These are phyloP conservation scores for Mesoligia furuncula DNA, from an alignment of 2,888 invertebrate genomes.

Conservation along the genomic window DNA sequence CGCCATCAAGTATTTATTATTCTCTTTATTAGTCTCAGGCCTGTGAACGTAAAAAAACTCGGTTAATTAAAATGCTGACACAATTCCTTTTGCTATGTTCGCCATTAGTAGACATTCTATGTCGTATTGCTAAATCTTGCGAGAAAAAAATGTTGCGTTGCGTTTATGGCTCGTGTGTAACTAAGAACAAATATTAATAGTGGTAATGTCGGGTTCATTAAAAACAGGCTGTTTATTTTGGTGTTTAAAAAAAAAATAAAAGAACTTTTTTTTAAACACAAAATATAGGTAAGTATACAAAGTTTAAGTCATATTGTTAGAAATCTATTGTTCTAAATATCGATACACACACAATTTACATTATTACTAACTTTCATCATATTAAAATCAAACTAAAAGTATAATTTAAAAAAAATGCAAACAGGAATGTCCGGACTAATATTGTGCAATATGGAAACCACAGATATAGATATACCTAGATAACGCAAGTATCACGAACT, in stretches of 20 bases:
- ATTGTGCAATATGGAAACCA: conserved; percentile 9
- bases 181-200: conserved; percentile 7
- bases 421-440: conserved; percentile 10
- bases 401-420: not conserved
- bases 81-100: conserved; percentile 69
- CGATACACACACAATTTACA: not conserved
- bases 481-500: too few species aligned
- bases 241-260: not conserved
- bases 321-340: too few species aligned
- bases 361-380: not conserved
- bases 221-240: not conserved
- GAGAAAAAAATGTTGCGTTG: conserved; percentile 54
- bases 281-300: too few species aligned
- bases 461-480: too few species aligned
- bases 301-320: too few species aligned
- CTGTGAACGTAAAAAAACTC: conserved; percentile 63
- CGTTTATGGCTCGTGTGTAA: conserved; percentile 17
- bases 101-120: conserved; percentile 59
- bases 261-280: too few species aligned
- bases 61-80: conserved; percentile 73
- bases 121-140: conserved; percentile 63
- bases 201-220: not conserved
- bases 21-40: conserved; percentile 47
- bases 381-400: not conserved
- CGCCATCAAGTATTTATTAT: conserved; percentile 26